Evolutionary conservation across 2,797 vertebrate genomes (phyloP), one percentile per base, ranked within the genome.

Genomic region (Florisuga fusca): DNA sequence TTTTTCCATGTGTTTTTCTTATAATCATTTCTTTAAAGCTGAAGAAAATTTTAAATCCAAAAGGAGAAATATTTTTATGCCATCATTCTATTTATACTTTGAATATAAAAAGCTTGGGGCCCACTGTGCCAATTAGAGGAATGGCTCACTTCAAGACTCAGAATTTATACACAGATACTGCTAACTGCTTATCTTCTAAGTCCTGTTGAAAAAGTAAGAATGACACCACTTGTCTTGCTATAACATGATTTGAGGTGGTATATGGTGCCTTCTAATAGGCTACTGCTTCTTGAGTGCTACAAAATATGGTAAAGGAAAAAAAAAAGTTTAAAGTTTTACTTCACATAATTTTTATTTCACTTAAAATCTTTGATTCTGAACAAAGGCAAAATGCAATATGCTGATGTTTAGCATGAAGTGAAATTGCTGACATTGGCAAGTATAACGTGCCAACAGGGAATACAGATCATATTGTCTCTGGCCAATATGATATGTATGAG

Each of bases 1-100:
- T 84, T 33, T 31, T 22, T 13, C n/a, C 22, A 31, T 58, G 12
- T 16, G 53, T 57, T 78, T 91, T 72, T 68, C 10, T 63, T 41
- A 17, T 78, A 48, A 50, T 77, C 46, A 64, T 74, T 93, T 15
- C 68, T 48, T 77, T 89, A 59, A 84, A 73, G 23, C 25, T 50
- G 46, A 79, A 53, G n/a, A 81, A 34, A 78, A 69, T 66, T 89
- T 85, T 64, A 91, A 91, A 84, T 76, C 19, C 34, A 63, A 82
- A 88, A 88, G 27, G 18, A 91, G n/a, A 73, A 78, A 78, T 76
- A 57, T 25, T 6, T 84, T 85, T 38, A 41, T 27, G 8, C 38
- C 31, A 85, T 75, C 6, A 59, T 41, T 59, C 1, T 0, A 59
- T 46, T 89, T 87, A 43, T 55, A 55, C 26, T 38, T 72, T 20